Evolutionary conservation across 2,888 invertebrate genomes (phyloP), one percentile per base, ranked within the genome.

Genomic region (Plagiodera versicolora): DNA sequence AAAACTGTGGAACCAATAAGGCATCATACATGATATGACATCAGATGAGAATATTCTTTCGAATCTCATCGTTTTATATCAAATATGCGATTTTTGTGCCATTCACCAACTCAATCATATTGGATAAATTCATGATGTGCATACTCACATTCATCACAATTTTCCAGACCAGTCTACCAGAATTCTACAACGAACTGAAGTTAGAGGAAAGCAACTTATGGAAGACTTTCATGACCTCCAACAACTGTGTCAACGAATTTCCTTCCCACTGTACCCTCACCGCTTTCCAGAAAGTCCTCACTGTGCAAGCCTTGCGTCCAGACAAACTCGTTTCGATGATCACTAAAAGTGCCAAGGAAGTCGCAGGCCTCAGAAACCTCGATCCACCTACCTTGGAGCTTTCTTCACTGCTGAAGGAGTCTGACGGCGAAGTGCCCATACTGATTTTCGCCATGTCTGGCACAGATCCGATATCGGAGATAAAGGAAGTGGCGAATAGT

Each of bases 361-460:
- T 88, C 58, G 79, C 92, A 59, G 89, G 90, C 84, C 1, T 52
- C 4, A 28, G 24, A 58, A 69, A 63, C 49, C 61, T 79, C 20
- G 77, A 80, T 63, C 75, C 79, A 3, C 72, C 75, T 16, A 72
- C 77, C 3, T 53, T 77, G n/a, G 76, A 78, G 60, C 65, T 81
- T 17, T 67, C 72, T 54, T 83, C 84, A 64, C 79, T 87, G 19
- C 81, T 84, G 30, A 80, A 83, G 49, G 88, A 88, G 73, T 85
- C 86, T 0, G 68, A 77, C 2, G 74, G 83, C 1, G 73, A 76
- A 0, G 89, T 91, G 70, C 94, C 97, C 0, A 87, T 94, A 56
- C 81, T 99, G 49, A 83, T 98, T 69, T 85, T 98, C 53, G 89
- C 92, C 44, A 90, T 94, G 55, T 88, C 94, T 19, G 98, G 97